Base-by-base conservation (phyloP, 64 coral and sea anemone genomes). In the Exaiptasia diaphana region DNA sequence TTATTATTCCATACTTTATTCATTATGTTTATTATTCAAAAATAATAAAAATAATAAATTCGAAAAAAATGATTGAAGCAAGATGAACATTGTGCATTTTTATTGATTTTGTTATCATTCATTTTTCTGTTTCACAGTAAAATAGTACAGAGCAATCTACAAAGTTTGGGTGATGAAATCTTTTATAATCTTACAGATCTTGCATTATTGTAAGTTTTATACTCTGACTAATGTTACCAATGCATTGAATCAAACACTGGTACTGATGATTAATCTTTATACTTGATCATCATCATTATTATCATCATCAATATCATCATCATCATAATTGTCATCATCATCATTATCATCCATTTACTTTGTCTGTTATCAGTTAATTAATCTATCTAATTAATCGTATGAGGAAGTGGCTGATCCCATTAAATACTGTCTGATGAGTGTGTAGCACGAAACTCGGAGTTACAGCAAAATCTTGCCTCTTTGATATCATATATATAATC, bases 161-260 rank as follows among this genome's bases (percentile, higher is more conserved):
- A 35, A 82, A 41, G 65, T 44, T 67, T 82, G 30, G 79, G 38
- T 67, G 79, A 82, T 1, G 63, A 82, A 25, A 62, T 30, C 22
- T 82, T 82, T 27, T 44, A 82, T 31, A 70, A 82, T 44, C 23
- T 82, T 39, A 82, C 79, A 4, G 23, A 65, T 46, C 25, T 82
- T 31, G 13, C 10, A 24, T 33, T 67, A 33, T 53, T 82, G 79
- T 82, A 68, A 82, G 79, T 70, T 52, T 52, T 52, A 12, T n/a
- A 52, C n/a, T 12, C 49, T 12, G 49, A 10, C n/a, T 12, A n/a
- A n/a, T 52, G 49, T n/a, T 52, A n/a, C 49, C 10, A 52, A 52
- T 52, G 10, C n/a, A n/a, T 52, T 12, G n/a, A 52, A 52, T 52
- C 10, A 12, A 12, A 12, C n/a, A 52, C n/a, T 52, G 10, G 49